Evolutionary conservation across 2,113 vertebrate species (phyloP), one percentile per base, ranked within the genome.

Genomic region (Limanda limanda): DNA sequence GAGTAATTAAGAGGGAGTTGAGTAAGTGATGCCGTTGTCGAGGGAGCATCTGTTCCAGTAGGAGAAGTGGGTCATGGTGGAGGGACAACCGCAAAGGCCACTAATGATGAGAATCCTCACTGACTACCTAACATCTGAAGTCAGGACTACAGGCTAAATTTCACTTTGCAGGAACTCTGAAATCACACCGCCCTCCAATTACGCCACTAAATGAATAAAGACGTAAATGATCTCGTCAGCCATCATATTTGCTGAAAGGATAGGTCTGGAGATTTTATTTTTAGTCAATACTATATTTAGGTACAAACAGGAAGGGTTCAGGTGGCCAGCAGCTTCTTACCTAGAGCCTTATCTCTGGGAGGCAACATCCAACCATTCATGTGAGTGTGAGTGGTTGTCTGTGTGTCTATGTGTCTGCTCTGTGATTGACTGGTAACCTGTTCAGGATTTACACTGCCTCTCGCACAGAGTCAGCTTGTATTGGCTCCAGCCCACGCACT

Each of bases 1-100:
- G 77, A 84, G 83, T 91, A 91, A 94, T 93, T 94, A 94, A 90
- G 89, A 83, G 84, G 89, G 89, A 90, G 81, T 81, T 74, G 81
- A 90, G 88, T 81, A 92, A 93, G 92, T 88, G 74, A 92, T 89
- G 81, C 78, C 67, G 79, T 65, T 56, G 54, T 58, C 54, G 52
- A 71, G 87, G 83, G 84, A 91, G 86, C 88, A 93, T 90, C 89
- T 87, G 86, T 86, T 91, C 73, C 64, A 66, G 70, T 74, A 75
- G 79, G 76, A 89, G 81, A 92, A 90, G 74, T 86, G 76, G 86
- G 87, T 84, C 83, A 86, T 55, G 78, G 69, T 35, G 47, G 25
- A 65, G 37, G 64, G 25, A 70, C 25, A 70, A 55, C 60, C 57
- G 66, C 11, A 20, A 60, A 76, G 57, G 51, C 59, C 25, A 42